Evolutionary conservation across 2,113 vertebrate genomes (phyloP).

Genomic region (Cathartes aura): DNA sequence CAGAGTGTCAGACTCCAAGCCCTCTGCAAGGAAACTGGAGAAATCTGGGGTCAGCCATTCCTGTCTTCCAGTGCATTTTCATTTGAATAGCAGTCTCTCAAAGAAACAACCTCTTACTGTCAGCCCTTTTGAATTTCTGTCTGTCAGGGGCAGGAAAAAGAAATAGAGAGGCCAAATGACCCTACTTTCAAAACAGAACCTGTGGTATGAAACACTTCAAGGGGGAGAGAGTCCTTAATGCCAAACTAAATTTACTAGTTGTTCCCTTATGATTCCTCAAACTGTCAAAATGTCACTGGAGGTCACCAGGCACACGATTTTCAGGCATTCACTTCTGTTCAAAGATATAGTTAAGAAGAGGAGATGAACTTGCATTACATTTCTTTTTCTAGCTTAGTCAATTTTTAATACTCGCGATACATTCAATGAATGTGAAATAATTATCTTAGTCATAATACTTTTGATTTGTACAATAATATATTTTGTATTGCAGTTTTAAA

Average conservation of each 20-base stretch:
- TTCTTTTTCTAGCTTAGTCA: neutral
- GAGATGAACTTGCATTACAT: neutral
- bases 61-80: accelerated
- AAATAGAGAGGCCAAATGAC: neutral
- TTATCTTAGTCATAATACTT: constrained; percentile 23
- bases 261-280: neutral
- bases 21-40: neutral
- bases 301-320: neutral
- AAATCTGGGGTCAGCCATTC: neutral
- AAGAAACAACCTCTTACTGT: neutral
- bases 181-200: neutral
- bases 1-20: neutral
- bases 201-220: neutral
- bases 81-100: neutral
- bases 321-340: neutral
- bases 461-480: neutral
- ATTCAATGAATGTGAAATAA: neutral
- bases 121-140: neutral
- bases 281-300: neutral
- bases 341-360: neutral
- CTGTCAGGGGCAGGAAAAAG: neutral
- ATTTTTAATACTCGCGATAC: neutral
- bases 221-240: neutral
- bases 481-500: neutral
- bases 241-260: neutral